Conservation (phyloP, 2,888 invertebrate genomes). For the Morpho deidamia region DNA sequence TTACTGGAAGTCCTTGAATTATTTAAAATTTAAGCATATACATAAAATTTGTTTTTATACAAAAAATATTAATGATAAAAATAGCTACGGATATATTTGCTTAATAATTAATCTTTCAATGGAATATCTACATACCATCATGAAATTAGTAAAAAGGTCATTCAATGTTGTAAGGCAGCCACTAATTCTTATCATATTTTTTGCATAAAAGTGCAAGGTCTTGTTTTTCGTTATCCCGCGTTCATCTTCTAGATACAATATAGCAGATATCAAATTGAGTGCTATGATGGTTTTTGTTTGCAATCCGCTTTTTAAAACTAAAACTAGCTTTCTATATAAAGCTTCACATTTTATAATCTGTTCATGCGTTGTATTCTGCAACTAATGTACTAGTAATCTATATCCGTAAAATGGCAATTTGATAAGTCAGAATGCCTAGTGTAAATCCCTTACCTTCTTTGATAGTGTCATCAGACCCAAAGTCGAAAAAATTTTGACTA, state of each 20-base stretch:
- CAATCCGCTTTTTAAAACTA: constrained; percentile 37
- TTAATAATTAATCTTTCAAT: too few species aligned
- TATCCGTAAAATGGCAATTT: too few species aligned
- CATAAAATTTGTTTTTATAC: too few species aligned
- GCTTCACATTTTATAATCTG: constrained; percentile 40
- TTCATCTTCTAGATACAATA: constrained; percentile 40
- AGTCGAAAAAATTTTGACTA: constrained; percentile 33
- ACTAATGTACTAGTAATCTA: constrained; percentile 22
- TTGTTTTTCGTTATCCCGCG: constrained; percentile 27
- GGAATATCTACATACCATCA: constrained; percentile 45
- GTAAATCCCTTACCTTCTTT: constrained; percentile 19
- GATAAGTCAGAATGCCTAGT: too few species aligned
- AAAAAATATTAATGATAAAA: too few species aligned
- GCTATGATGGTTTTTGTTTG: constrained; percentile 38
- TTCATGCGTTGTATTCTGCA: constrained; percentile 34
- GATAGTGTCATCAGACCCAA: constrained; percentile 43
- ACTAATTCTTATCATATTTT: constrained; percentile 51
- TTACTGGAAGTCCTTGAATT: too few species aligned
- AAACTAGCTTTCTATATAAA: constrained; percentile 46
- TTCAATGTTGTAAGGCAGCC: constrained; percentile 55
- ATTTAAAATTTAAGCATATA: too few species aligned
- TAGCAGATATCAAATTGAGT: constrained; percentile 49
- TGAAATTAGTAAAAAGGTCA: constrained; percentile 44
- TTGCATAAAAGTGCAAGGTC: constrained; percentile 39
- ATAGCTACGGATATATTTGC: too few species aligned